Conservation (phyloP, 2,113 vertebrate species). For the Corynorhinus townsendii region DNA sequence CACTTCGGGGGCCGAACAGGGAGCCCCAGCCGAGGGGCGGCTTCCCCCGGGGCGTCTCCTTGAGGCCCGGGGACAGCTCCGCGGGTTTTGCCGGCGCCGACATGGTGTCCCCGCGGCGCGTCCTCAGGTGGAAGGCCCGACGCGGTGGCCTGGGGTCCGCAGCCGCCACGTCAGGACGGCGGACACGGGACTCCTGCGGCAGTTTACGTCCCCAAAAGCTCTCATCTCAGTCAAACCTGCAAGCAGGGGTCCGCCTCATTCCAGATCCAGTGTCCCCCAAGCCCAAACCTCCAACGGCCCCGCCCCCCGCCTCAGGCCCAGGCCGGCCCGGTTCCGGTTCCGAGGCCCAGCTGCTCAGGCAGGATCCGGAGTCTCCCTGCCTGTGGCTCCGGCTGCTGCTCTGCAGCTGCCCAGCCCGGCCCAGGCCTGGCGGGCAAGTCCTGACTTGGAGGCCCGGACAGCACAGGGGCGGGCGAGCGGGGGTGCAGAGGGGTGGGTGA, state of each 20-base stretch:
- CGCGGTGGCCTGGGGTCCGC: not conserved
- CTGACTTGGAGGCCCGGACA: not conserved
- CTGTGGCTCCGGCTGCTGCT: not conserved
- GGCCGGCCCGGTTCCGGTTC: not conserved
- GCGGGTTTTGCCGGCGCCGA: not conserved
- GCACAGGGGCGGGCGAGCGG: not conserved
- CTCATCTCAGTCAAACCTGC: too few species aligned
- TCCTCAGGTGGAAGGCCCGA: not conserved
- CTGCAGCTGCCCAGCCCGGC: not conserved
- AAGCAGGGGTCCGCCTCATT: not conserved
- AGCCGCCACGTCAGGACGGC: not conserved
- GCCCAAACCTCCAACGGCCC: not conserved
- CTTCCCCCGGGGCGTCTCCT: constrained; percentile 69
- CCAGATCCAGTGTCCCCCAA: not conserved
- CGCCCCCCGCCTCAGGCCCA: not conserved
- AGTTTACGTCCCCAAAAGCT: too few species aligned
- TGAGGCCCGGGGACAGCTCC: not conserved
- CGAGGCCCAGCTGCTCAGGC: not conserved
- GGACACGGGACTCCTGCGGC: not conserved
- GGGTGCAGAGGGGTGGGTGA: too few species aligned
- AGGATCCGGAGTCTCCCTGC: not conserved
- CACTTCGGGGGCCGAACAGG: constrained; percentile 79
- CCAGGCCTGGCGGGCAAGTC: not conserved
- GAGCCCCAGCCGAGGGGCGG: constrained; percentile 74
- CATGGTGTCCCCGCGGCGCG: constrained; percentile 60